A percentile compares a stretch with the other conserved stretches of the same genome.
phyloP scores from a whole-genome alignment of 2,113 vertebrate genomes.

The Theristicus caerulescens region DNA sequence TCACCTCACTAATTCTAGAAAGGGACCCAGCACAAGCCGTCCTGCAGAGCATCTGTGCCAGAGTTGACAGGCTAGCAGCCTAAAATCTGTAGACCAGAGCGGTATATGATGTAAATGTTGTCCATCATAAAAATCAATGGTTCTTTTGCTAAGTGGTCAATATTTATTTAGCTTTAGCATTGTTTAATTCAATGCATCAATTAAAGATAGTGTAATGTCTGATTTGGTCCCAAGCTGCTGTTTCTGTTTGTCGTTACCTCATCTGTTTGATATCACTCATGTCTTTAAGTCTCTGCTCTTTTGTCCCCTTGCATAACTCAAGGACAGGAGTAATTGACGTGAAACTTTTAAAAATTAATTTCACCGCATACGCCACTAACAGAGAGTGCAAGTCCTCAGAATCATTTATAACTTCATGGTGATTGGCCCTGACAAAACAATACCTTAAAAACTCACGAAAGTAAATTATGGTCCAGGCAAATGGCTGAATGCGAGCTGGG shows the following conservation, averaged over 20 bases:
- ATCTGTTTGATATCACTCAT: slow-evolving; percentile 86
- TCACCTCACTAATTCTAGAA: not conserved
- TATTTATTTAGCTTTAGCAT: slow-evolving; percentile 92
- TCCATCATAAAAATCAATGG: slow-evolving; percentile 92
- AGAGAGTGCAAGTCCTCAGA: slow-evolving; percentile 84
- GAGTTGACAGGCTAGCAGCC: slow-evolving; percentile 10
- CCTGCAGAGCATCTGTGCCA: not conserved
- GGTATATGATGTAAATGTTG: slow-evolving; percentile 81
- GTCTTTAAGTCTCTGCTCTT: slow-evolving; percentile 76
- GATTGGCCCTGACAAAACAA: slow-evolving; percentile 99
- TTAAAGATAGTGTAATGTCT: slow-evolving; percentile 95
- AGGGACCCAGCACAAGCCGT: not conserved
- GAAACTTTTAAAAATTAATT: slow-evolving; percentile 98
- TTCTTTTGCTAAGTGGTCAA: slow-evolving; percentile 94
- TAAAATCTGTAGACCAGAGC: slow-evolving; percentile 54
- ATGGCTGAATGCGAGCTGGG: slow-evolving; percentile 82
- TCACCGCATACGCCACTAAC: slow-evolving; percentile 85
- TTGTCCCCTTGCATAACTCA: slow-evolving; percentile 89
- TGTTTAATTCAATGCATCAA: slow-evolving; percentile 95
- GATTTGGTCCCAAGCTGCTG: slow-evolving; percentile 82
- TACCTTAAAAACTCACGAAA: slow-evolving; percentile 99
- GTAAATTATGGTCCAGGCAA: slow-evolving; percentile 98
- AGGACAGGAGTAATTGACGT: slow-evolving; percentile 94
- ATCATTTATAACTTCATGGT: slow-evolving; percentile 98
- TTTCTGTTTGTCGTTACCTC: slow-evolving; percentile 91